Base-by-base conservation (phyloP, 2,113 vertebrate genomes). In the Sapayoa aenigma region DNA sequence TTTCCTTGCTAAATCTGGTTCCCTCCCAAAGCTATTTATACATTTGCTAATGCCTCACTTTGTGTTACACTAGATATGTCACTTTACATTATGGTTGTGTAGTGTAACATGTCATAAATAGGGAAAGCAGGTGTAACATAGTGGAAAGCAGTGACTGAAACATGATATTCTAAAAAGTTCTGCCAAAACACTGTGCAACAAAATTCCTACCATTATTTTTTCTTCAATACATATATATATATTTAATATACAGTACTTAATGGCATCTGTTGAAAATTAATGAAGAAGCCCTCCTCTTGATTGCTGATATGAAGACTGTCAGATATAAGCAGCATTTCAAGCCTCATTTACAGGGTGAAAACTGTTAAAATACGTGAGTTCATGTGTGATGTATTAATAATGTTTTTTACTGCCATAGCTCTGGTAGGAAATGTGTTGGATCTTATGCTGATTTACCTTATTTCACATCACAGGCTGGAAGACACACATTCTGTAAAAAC, bases 31-130 rank as follows among this genome's bases (percentile, higher is more conserved):
- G 47, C 67, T 91, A 84, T 91, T 79, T 93, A 74, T 93, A 80
- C 50, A 4, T 92, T 68, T 95, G 55, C 56, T 96, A 96, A 95
- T 95, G 93, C 72, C 59, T 95, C 85, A 86, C 82, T 95, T 97
- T 91, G 33, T 88, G 92, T 74, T 88, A 91, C 91, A 74, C 82
- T 74, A 77, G 78, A 52, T 88, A 90, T 95, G 82, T 95, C 95
- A 84, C 72, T 95, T 60, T 88, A 60, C n/a, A 47, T 95, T 96
- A 92, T 15, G 27, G 71, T 9, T 91, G 63, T 67, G 60, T 42
- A 67, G 53, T n/a, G 46, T 74, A 71, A 71, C 31, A 55, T 85
- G 79, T 84, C 79, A 89, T 56, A 92, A 95, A 56, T 33, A 44
- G 56, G 1, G 8, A 46, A 80, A 94, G 87, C 87, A 95, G 85